Evolutionary conservation across 2,888 invertebrate species (phyloP), one percentile per base, ranked within the genome.

Genomic region (Geotrupes spiniger): DNA sequence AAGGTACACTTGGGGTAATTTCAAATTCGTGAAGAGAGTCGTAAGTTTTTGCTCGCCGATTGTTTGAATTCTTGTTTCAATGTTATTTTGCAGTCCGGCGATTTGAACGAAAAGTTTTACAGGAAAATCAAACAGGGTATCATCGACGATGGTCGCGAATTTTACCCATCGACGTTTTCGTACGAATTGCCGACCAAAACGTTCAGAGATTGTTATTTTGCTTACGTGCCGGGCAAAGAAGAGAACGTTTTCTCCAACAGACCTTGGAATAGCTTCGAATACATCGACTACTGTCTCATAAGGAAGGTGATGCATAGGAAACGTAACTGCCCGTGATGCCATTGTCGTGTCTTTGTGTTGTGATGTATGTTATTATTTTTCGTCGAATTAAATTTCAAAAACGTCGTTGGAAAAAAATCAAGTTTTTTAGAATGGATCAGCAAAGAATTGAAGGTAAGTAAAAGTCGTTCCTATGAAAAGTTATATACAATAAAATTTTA

Each of bases 171-270:
- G 9, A 59, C 63, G 11, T 68, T 59, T 49, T 51, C 60, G 10
- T 71, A 72, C 51, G 63, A 69, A 52, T 66, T 70, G 43, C 69
- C 65, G 2, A 66, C 54, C 5, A 56, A 55, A 21, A 60, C 61
- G 9, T 70, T 70, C 52, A 58, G 69, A 36, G 64, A 71, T 47
- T 63, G 63, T 41, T 70, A 59, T 52, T 72, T 69, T 49, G 61
- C 71, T 2, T 73, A 72, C 54, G 46, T 63, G 31, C 67, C 71
- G 6, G 49, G 61, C 2, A 70, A 70, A 58, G 69, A 70, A 47
- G 64, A 66, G 42, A 62, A 68, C 9, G 36, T 51, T 6, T 43
- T 54, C 17, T 37, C 49, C 10, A 54, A 52, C 38, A 49, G 48
- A 14, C 59, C 63, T 16, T 65, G 63, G 63, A 45, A 51, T 46